Evolutionary conservation across 2,113 vertebrate genomes (phyloP), one percentile per base, ranked within the genome.

Genomic region (Scartelaos histophorus): DNA sequence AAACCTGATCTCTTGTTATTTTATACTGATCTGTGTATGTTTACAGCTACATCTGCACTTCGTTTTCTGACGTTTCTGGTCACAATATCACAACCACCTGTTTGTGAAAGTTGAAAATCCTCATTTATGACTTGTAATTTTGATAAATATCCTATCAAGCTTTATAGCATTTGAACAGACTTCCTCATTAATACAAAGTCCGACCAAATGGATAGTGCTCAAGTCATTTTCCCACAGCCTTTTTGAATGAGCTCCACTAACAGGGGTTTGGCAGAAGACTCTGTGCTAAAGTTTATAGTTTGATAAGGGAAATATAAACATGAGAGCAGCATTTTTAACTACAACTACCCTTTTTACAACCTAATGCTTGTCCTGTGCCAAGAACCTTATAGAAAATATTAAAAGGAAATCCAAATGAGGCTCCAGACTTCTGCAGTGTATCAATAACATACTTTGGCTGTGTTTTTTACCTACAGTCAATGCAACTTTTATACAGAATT

Each of bases 1-100:
- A 66, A 56, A 62, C 12, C 0, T 56, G 43, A 19, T 76, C 47
- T 51, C 47, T 29, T 53, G 65, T 65, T 49, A n/a, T n/a, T n/a
- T 21, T 7, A 13, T n/a, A n/a, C 46, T 57, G n/a, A 58, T 69
- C 22, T 54, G 46, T 43, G 21, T 16, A 64, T 61, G n/a, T 56
- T 76, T 13, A 66, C 54, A 13, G 35, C 67, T 54, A 29, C 69
- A 69, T 67, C 73, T 75, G 72, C 66, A 45, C 25, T 49, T 46
- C 34, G n/a, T 66, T 74, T 60, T 16, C 53, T 67, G 54, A 78
- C 5, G 53, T 38, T 70, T 64, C 49, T 34, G 38, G 13, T 13
- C 70, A 45, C 13, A 66, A 25, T 70, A 56, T 24, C 65, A 67
- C 67, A 46, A 60, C 70, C 70, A 73, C 61, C 66, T 78, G 67